phyloP scores from a whole-genome alignment of 2,797 vertebrate genomes.

The Anguilla obscura region DNA sequence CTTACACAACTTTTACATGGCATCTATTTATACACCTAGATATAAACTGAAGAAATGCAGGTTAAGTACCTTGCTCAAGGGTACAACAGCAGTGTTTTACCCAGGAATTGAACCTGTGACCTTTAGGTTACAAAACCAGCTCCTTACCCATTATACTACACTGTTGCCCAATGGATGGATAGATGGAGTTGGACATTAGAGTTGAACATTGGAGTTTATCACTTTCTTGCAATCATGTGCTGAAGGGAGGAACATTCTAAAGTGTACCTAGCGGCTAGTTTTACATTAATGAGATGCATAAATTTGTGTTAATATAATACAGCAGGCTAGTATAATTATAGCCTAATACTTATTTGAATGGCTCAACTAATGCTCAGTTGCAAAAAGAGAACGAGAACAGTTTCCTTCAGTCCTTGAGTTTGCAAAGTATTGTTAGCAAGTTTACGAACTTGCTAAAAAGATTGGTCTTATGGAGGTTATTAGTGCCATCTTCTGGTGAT shows the following conservation, averaged over 20 bases:
- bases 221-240: too few species aligned
- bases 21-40: too few species aligned
- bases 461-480: neutral
- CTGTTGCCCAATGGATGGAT: too few species aligned
- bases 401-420: neutral
- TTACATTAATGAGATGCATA: neutral
- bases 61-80: too few species aligned
- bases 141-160: too few species aligned
- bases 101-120: too few species aligned
- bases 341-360: neutral
- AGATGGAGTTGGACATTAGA: too few species aligned
- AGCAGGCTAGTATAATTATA: neutral
- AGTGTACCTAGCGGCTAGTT: neutral
- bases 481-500: constrained; percentile 13
- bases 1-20: too few species aligned
- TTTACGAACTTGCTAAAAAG: neutral
- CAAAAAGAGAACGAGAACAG: neutral
- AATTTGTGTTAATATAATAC: neutral
- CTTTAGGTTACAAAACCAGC: too few species aligned
- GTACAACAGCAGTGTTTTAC: too few species aligned
- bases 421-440: neutral
- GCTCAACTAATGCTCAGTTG: neutral
- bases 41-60: too few species aligned
- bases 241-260: neutral
- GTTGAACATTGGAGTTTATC: too few species aligned